Evolutionary conservation across 2,888 invertebrate species (phyloP).

Genomic region (Platerodrilus igneus): DNA sequence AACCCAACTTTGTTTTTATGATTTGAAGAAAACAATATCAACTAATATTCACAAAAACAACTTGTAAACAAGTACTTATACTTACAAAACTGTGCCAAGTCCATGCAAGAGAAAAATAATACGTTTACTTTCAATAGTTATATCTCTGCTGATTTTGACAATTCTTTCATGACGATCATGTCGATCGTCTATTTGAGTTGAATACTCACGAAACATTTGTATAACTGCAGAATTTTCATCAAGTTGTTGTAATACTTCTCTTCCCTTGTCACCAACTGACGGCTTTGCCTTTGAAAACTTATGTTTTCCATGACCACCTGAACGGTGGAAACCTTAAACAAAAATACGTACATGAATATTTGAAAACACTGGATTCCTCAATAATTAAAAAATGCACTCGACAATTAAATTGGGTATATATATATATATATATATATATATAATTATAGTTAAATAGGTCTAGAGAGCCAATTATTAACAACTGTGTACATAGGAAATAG

Average conservation of each 20-base stretch:
- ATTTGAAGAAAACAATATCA: too few species aligned
- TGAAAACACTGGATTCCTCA: too few species aligned
- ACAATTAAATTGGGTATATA: too few species aligned
- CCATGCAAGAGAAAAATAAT: conserved; percentile 84
- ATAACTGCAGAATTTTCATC: conserved; percentile 53
- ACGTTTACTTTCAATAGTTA: conserved; percentile 86
- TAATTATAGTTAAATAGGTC: too few species aligned
- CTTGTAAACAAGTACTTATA: too few species aligned
- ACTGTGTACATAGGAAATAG: too few species aligned
- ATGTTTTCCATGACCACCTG: conserved; percentile 19
- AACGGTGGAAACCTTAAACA: conserved; percentile 19
- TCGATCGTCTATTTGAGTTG: conserved; percentile 64
- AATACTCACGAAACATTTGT: conserved; percentile 60
- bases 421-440: too few species aligned
- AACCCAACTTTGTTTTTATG: too few species aligned
- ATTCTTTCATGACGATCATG: conserved; percentile 82
- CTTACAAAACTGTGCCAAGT: conserved; percentile 50
- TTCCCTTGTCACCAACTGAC: conserved; percentile 47
- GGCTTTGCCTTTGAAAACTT: conserved; percentile 23
- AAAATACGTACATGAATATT: too few species aligned
- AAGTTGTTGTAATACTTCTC: conserved; percentile 46
- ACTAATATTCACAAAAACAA: too few species aligned
- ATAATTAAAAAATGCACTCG: too few species aligned
- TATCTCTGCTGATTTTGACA: conserved; percentile 74
- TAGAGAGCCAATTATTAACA: too few species aligned